These are phyloP conservation scores for Ophion ventricosus DNA, from an alignment of 2,888 invertebrate species.

Conservation along the genomic window DNA sequence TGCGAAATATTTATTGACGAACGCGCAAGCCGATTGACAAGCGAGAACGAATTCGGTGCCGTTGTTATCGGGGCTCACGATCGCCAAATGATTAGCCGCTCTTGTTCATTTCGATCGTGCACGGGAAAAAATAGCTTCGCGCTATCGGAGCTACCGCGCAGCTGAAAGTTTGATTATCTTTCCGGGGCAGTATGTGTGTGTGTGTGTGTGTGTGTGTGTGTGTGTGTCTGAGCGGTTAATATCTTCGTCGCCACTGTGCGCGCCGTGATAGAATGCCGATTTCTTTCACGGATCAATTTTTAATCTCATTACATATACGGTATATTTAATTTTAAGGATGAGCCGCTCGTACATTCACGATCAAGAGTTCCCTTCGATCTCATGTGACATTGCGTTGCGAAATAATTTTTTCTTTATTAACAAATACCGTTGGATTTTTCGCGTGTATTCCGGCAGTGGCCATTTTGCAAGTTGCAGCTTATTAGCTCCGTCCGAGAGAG, in stretches of 20 bases:
- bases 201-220: background rate
- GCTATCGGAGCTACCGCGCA: conserved; percentile 6
- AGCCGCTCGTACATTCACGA: background rate
- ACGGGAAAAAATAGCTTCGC: background rate
- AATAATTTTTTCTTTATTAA: too few species aligned
- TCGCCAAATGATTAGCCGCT: background rate
- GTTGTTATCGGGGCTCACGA: conserved; percentile 4
- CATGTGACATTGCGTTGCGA: background rate
- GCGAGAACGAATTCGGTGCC: conserved; percentile 17
- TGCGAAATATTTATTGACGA: background rate
- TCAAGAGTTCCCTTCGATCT: background rate
- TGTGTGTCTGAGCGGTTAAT: background rate
- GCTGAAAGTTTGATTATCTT: conserved; percentile 37
- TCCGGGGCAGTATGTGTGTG: background rate
- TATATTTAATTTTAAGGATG: background rate
- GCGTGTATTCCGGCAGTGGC: too few species aligned
- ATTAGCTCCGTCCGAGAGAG: too few species aligned
- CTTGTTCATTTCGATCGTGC: conserved; percentile 1
- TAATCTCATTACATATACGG: conserved; percentile 13
- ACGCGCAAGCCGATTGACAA: background rate
- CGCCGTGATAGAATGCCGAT: background rate
- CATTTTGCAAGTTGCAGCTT: too few species aligned
- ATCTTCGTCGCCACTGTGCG: conserved; percentile 5
- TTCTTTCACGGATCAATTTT: conserved; percentile 24
- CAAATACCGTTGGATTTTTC: too few species aligned